A percentile compares a stretch with the other conserved stretches of the same genome.
These are phyloP conservation scores for Diadromus collaris DNA, from an alignment of 2,888 invertebrate genomes.

Conservation along the genomic window DNA sequence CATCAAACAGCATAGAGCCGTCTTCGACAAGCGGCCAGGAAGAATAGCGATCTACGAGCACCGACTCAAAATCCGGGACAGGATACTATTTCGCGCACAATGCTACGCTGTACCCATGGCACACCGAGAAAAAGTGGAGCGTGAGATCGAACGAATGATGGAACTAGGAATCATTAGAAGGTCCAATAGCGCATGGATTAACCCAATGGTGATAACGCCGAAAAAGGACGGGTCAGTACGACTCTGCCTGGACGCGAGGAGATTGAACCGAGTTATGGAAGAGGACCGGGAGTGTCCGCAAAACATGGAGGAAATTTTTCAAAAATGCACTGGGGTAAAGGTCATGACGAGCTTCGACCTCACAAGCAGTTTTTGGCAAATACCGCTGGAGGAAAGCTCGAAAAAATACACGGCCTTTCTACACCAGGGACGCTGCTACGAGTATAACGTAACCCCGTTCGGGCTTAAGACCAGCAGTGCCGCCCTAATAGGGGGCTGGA, in stretches of 20 bases:
- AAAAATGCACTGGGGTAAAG: neutral
- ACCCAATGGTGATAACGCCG: neutral
- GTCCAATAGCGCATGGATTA: neutral
- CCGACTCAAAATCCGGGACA: neutral
- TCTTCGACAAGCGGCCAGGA: neutral
- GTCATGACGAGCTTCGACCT: conserved; percentile 9
- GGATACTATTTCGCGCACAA: neutral
- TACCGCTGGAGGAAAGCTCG: neutral
- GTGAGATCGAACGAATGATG: neutral
- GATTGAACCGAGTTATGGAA: neutral
- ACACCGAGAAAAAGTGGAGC: neutral
- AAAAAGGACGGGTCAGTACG: neutral
- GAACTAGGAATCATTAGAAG: neutral
- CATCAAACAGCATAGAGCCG: neutral
- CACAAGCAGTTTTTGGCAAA: conserved; percentile 23
- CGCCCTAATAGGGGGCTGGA: conserved; percentile 26
- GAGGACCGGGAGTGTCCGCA: neutral
- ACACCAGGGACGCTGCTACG: neutral
- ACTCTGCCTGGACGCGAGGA: neutral
- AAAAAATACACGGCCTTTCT: conserved; percentile 23
- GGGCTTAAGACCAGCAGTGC: no score
- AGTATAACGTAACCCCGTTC: conserved; percentile 2
- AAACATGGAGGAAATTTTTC: no score
- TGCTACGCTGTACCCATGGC: neutral
- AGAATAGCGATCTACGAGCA: neutral